Percentiles rank a stretch among this genome's conserved stretches.
Evolutionary conservation across 2,113 vertebrate species (phyloP).

Genomic region (Thryonomys swinderianus): DNA sequence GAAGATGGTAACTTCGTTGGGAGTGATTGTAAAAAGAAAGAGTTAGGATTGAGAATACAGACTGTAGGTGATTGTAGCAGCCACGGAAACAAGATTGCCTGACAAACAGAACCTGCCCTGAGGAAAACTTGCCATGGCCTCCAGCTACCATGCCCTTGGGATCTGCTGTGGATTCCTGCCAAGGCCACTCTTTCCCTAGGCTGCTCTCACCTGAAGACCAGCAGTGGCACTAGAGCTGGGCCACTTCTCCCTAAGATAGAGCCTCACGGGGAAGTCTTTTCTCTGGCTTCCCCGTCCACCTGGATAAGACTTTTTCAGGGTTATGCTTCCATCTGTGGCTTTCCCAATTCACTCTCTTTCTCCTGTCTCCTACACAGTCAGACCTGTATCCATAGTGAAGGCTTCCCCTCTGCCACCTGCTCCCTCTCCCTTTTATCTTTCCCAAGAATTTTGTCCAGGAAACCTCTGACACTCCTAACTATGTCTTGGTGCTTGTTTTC

Average conservation of each 20-base stretch:
- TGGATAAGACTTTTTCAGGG: neutral
- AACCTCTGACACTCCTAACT: neutral
- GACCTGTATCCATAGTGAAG: neutral
- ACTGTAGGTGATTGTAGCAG: neutral
- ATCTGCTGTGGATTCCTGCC: neutral
- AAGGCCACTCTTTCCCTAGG: neutral
- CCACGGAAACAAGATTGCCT: neutral
- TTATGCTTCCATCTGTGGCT: neutral
- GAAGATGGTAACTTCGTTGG: slow-evolving; percentile 30
- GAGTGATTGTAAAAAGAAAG: neutral
- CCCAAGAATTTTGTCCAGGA: neutral
- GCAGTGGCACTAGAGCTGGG: neutral
- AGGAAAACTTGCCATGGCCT: neutral
- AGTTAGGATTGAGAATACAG: neutral
- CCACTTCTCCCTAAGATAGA: neutral
- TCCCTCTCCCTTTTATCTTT: neutral
- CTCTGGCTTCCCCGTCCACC: neutral
- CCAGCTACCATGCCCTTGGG: neutral
- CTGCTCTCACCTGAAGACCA: neutral
- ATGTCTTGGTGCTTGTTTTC: neutral
- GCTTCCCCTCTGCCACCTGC: neutral
- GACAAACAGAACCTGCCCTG: neutral
- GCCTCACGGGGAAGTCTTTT: neutral
- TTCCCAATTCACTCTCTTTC: neutral
- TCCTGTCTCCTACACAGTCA: neutral